Base-by-base conservation (phyloP, 2,797 vertebrate genomes). In the Phaenicophaeus curvirostris region DNA sequence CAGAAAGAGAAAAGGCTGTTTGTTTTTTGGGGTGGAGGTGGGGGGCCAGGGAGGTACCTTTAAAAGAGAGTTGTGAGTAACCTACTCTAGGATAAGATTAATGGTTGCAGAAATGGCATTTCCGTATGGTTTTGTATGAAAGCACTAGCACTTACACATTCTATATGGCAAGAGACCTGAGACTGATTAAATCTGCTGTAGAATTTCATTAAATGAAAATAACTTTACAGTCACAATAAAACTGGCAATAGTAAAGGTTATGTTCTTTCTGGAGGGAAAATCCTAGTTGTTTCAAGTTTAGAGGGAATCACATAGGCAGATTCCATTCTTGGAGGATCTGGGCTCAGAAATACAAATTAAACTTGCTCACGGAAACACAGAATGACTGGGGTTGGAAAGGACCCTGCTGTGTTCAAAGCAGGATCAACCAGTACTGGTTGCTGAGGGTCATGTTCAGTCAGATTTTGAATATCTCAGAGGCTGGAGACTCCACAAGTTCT, bases 121-220 rank as follows among this genome's bases (percentile, higher is more conserved):
- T 87, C 27, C 33, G 55, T 54, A 5, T 33, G 39, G 54, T 66
- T 87, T 76, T 46, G 14, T 72, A 23, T 37, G 46, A 71, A 81
- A 44, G 7, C 13, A 31, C 15, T 31, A 48, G 53, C 25, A 48
- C 30, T 71, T 87, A 67, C 8, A 67, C 54, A 27, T 7, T 57
- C 37, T 67, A 19, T 48, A 23, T 48, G 39, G 53, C 18, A 30
- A 15, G 13, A 79, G n/a, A 68, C 33, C 54, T 75, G 37, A n/a
- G n/a, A n/a, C n/a, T n/a, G n/a, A n/a, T n/a, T n/a, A n/a, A n/a
- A n/a, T n/a, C n/a, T n/a, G 68, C 66, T 88, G 74, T 93, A 94
- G 90, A 90, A 91, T 95, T 96, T 93, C 92, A 95, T 96, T 96
- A 94, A 95, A 93, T 87, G 61, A 94, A 96, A 97, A 94, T 95